Percentiles rank a stretch among this genome's conserved stretches.
These are phyloP conservation scores for Tetramorium simillimum DNA, from an alignment of 1,140 invertebrate genomes.

Conservation along the genomic window DNA sequence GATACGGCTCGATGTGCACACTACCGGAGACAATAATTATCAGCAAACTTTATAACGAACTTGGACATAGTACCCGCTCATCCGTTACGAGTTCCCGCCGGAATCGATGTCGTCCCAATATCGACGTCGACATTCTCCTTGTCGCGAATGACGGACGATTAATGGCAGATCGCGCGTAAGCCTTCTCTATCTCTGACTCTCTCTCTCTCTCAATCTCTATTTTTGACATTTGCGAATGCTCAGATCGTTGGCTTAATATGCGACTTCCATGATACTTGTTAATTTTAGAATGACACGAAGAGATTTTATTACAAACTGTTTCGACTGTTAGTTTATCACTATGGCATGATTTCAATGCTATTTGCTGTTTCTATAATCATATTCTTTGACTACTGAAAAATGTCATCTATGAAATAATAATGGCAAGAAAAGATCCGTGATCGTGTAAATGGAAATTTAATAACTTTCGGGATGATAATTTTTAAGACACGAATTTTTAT, in stretches of 20 bases:
- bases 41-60: conserved; percentile 68
- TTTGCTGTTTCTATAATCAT: not conserved
- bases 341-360: not conserved
- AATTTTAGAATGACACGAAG: not conserved
- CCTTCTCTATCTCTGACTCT: not conserved
- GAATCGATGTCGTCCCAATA: conserved; percentile 12
- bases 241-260: not conserved
- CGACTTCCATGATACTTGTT: not conserved
- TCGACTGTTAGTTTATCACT: not conserved
- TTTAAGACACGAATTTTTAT: not conserved
- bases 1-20: not conserved
- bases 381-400: conserved; percentile 20
- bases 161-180: conserved; percentile 10
- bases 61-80: conserved; percentile 43
- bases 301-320: conserved; percentile 12
- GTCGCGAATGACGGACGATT: conserved; percentile 26
- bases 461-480: not conserved
- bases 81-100: conserved; percentile 4
- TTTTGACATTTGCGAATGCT: not conserved
- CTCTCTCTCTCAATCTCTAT: not conserved
- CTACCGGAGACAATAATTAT: conserved; percentile 61
- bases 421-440: conserved; percentile 19
- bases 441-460: not conserved
- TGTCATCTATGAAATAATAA: not conserved
- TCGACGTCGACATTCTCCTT: conserved; percentile 35